A percentile compares a stretch with the other conserved stretches of the same genome.
phyloP scores from a whole-genome alignment of 2,888 invertebrate genomes.

The Acronicta aceris region DNA sequence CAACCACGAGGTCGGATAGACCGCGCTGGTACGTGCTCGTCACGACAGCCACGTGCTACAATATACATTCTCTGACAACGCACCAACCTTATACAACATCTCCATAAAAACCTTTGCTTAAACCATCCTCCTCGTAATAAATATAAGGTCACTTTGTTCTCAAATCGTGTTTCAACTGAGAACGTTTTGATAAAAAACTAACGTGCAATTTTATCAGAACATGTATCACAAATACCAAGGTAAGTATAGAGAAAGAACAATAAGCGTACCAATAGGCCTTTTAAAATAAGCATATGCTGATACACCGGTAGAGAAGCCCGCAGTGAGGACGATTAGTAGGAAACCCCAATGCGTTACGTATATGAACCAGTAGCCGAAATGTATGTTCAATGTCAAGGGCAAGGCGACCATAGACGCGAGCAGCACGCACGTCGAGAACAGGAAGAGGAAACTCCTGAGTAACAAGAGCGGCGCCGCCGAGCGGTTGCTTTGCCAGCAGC shows the following conservation, averaged over 20 bases:
- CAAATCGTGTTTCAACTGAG: neutral
- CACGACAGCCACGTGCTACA: constrained; percentile 48
- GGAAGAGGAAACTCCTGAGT: constrained; percentile 71
- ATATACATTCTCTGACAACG: constrained; percentile 37
- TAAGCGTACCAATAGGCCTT: constrained; percentile 72
- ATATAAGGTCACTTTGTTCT: constrained; percentile 3
- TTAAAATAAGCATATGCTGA: constrained; percentile 72
- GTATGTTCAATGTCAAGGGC: constrained; percentile 63
- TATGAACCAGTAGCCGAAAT: constrained; percentile 80
- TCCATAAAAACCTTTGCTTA: constrained; percentile 16
- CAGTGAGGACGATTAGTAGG: constrained; percentile 70
- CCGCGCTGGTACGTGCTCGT: constrained; percentile 61
- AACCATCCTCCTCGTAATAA: neutral
- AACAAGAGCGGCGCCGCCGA: constrained; percentile 69
- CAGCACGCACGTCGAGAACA: constrained; percentile 69
- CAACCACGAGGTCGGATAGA: constrained; percentile 59
- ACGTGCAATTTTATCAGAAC: constrained; percentile 32
- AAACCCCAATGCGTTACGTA: constrained; percentile 85
- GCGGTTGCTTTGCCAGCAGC: constrained; percentile 75
- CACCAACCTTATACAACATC: constrained; percentile 18
- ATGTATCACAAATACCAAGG: constrained; percentile 4
- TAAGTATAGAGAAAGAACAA: constrained; percentile 36
- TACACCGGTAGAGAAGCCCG: constrained; percentile 71
- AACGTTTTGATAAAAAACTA: constrained; percentile 29
- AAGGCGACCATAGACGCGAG: constrained; percentile 61